A percentile compares a stretch with the other conserved stretches of the same genome.
phyloP scores from a whole-genome alignment of 2,888 invertebrate species.

The Ptychoptera albimana region DNA sequence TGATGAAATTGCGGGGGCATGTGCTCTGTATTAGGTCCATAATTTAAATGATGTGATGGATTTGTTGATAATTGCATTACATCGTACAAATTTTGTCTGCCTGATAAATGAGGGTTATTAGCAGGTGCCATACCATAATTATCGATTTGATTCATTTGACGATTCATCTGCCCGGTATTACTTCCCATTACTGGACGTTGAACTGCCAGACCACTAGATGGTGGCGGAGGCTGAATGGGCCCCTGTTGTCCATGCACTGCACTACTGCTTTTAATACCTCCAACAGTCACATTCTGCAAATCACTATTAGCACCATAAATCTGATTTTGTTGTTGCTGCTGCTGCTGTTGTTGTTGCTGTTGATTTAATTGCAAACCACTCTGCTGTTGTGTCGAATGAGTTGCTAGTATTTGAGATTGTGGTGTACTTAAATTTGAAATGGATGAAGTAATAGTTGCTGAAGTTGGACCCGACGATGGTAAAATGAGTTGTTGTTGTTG shows the following conservation, averaged over 20 bases:
- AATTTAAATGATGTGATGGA: conserved; percentile 9
- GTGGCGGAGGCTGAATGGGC: conserved; percentile 13
- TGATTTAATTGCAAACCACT: background rate
- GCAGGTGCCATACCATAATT: conserved; percentile 25
- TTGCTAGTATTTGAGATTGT: background rate
- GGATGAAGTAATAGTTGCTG: conserved; percentile 5
- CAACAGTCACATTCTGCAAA: conserved; percentile 20
- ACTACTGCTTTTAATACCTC: too few relatives aligned
- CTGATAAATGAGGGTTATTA: conserved; percentile 13
- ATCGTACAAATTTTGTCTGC: conserved; percentile 9
- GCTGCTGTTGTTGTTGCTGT: background rate
- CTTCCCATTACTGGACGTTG: conserved; percentile 19
- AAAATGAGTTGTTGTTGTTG: conserved; percentile 9
- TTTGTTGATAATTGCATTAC: conserved; percentile 17
- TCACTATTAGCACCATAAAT: conserved; percentile 20
- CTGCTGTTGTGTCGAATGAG: background rate
- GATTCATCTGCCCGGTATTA: conserved; percentile 2
- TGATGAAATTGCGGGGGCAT: conserved; percentile 14
- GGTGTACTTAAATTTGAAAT: background rate
- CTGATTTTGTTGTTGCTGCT: conserved; percentile 2
- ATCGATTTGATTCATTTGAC: conserved; percentile 13
- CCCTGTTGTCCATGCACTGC: conserved; percentile 4
- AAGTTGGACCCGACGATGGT: conserved; percentile 12
- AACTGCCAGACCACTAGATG: conserved; percentile 22
- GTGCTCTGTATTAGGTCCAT: conserved; percentile 9